Conservation (phyloP, 2,797 vertebrate genomes). For the Coregonus sp. region DNA sequence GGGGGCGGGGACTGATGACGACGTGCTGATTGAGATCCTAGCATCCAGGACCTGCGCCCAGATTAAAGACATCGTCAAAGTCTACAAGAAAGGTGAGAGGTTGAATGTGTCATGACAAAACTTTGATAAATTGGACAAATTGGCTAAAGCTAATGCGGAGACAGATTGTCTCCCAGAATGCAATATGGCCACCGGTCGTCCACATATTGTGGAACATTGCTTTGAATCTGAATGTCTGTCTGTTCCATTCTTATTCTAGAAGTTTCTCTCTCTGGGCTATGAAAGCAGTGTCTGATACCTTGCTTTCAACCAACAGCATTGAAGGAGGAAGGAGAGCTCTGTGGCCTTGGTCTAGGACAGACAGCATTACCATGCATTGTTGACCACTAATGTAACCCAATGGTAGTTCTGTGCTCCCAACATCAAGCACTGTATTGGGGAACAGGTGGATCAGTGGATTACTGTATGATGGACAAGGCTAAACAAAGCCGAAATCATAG, state of each 20-base stretch:
- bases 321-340: too few relatives aligned
- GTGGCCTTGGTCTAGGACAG: too few relatives aligned
- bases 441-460: too few relatives aligned
- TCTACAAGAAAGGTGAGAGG: conserved; percentile 87
- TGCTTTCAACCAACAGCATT: too few relatives aligned
- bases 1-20: conserved; percentile 92
- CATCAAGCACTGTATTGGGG: too few relatives aligned
- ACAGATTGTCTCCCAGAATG: background rate
- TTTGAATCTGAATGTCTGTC: background rate
- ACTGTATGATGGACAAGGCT: too few relatives aligned
- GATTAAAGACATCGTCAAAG: conserved; percentile 81
- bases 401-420: too few relatives aligned
- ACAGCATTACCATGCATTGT: too few relatives aligned
- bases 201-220: background rate
- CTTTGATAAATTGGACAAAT: background rate
- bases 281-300: too few relatives aligned
- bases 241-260: background rate
- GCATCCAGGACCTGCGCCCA: conserved; percentile 86
- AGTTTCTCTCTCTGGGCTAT: too few relatives aligned
- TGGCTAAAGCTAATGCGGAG: background rate
- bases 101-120: background rate
- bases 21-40: conserved; percentile 91
- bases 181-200: background rate
- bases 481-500: too few relatives aligned
- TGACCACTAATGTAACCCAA: too few relatives aligned